These are phyloP conservation scores for Orthosia incerta DNA, from an alignment of 2,888 invertebrate species.

Conservation along the genomic window DNA sequence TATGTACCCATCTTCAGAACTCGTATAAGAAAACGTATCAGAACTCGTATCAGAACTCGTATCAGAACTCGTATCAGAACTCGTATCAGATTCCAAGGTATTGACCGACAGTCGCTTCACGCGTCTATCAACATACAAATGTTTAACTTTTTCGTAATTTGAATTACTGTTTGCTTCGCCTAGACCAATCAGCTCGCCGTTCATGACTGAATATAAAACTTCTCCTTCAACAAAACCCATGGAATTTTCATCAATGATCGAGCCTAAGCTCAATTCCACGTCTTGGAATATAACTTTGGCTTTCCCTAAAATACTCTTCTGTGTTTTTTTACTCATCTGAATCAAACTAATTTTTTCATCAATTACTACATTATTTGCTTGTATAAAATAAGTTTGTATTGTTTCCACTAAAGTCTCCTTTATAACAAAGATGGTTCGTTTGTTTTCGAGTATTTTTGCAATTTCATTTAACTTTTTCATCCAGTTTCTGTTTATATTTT, in stretches of 20 bases:
- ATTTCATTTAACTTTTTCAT: too few relatives aligned
- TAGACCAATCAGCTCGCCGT: slow-evolving; percentile 23
- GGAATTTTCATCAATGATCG: slow-evolving; percentile 35
- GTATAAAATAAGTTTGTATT: slow-evolving; percentile 23
- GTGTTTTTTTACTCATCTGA: slow-evolving; percentile 36
- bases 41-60: too few relatives aligned
- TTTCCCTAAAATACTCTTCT: slow-evolving; percentile 27
- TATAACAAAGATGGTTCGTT: slow-evolving; percentile 26
- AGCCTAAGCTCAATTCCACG: slow-evolving; percentile 24
- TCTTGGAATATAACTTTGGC: slow-evolving; percentile 44
- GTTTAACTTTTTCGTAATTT: slow-evolving; percentile 40
- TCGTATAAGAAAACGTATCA: too few relatives aligned
- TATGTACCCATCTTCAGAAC: not conserved
- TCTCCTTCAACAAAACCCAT: slow-evolving; percentile 35
- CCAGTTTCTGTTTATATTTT: too few relatives aligned
- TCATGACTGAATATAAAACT: slow-evolving; percentile 24
- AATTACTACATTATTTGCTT: not conserved
- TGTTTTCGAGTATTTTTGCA: not conserved
- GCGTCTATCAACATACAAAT: slow-evolving; percentile 28
- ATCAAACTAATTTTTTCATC: slow-evolving; percentile 36
- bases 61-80: too few relatives aligned
- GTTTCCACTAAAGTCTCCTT: not conserved
- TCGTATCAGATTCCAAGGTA: too few relatives aligned
- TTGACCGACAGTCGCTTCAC: not conserved
- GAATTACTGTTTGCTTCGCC: slow-evolving; percentile 12